Evolutionary conservation across 2,113 vertebrate species (phyloP).

Genomic region (Spilogale gracilis): DNA sequence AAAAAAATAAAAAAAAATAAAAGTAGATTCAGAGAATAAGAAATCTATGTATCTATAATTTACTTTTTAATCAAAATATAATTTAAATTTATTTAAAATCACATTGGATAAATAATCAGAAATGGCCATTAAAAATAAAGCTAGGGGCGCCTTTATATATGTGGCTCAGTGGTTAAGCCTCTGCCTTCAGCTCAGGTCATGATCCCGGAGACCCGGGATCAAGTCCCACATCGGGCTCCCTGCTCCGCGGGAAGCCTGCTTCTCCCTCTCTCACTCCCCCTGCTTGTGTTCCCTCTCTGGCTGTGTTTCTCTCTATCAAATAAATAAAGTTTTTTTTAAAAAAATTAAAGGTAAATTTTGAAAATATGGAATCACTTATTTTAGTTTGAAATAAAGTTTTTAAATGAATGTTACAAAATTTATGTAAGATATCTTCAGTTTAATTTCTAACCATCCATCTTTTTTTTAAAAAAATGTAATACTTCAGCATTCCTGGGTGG

Average conservation of each 20-base stretch:
- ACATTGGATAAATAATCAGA: background rate
- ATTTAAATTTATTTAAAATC: conserved; percentile 15
- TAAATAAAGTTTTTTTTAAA: too few relatives aligned
- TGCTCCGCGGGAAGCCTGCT: too few relatives aligned
- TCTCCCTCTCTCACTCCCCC: too few relatives aligned
- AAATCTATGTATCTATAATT: background rate
- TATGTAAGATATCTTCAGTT: background rate
- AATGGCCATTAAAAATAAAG: background rate
- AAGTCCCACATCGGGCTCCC: too few relatives aligned
- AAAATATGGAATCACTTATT: background rate
- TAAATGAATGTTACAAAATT: background rate
- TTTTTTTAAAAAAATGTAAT: conserved; percentile 3
- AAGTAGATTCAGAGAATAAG: background rate
- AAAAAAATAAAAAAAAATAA: too few relatives aligned
- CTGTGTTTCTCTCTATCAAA: too few relatives aligned
- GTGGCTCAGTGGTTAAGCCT: too few relatives aligned
- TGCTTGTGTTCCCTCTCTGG: too few relatives aligned
- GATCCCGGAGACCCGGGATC: too few relatives aligned
- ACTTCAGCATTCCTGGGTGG: background rate
- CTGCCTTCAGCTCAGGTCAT: too few relatives aligned
- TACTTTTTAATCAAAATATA: background rate
- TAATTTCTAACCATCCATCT: background rate
- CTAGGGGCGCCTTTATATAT: too few relatives aligned
- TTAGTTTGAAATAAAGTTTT: background rate
- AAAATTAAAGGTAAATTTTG: background rate